A percentile compares a stretch with the other conserved stretches of the same genome.
phyloP scores from a whole-genome alignment of 2,113 vertebrate genomes.

The Neogale vison region DNA sequence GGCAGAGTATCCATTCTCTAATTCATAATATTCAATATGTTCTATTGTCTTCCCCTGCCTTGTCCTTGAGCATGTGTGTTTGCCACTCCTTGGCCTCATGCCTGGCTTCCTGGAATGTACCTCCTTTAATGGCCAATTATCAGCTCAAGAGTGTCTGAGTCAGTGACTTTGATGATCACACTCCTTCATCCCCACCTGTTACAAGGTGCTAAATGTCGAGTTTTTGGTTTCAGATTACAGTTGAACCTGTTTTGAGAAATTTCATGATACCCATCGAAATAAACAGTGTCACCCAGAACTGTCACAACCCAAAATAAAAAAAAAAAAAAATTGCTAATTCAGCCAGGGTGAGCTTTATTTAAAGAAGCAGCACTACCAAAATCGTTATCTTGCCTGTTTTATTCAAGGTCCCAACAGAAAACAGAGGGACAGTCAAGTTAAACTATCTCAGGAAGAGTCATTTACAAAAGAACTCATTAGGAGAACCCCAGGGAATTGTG shows the following conservation, averaged over 20 bases:
- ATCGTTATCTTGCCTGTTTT: background rate
- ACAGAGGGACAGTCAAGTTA: background rate
- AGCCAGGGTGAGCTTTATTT: slow-evolving; percentile 1
- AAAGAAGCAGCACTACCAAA: background rate
- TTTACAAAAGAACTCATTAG: slow-evolving; percentile 17
- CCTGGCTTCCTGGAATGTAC: background rate
- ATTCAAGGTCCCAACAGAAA: background rate
- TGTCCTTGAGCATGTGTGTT: background rate
- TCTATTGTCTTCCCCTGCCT: background rate
- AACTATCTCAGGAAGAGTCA: background rate
- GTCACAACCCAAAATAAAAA: slow-evolving; percentile 41
- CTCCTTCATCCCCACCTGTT: background rate
- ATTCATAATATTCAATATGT: background rate
- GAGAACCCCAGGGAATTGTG: background rate
- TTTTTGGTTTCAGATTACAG: slow-evolving; percentile 23
- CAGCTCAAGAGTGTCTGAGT: background rate
- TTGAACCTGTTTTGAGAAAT: slow-evolving; percentile 57
- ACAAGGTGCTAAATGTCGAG: slow-evolving; percentile 56
- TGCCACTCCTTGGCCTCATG: background rate
- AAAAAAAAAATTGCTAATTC: background rate
- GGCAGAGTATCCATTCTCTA: background rate
- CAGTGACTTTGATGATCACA: background rate
- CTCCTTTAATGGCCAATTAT: slow-evolving; percentile 51
- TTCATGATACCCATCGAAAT: slow-evolving; percentile 50
- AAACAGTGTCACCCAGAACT: slow-evolving; percentile 41